Evolutionary conservation across 2,888 invertebrate species (phyloP), one percentile per base, ranked within the genome.

Genomic region (Brachypalpus laphriformis): DNA sequence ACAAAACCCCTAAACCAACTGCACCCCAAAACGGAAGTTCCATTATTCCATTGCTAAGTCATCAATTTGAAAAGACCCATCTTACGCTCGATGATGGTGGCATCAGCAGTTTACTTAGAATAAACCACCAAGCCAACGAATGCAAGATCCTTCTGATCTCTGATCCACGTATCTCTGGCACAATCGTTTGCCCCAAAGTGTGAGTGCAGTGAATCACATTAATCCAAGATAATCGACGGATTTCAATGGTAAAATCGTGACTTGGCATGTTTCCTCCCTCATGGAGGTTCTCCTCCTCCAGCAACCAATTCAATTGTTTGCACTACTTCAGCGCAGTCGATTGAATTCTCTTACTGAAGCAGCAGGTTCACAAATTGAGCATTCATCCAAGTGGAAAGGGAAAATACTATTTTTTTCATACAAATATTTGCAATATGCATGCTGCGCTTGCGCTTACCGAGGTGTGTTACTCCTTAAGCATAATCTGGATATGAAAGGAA

Each of bases 191-290:
- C 71, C 45, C 42, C 3, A 51, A n/a, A 57, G 34, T 40, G 82
- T 45, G 51, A 47, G 37, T 42, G 71, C 65, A 65, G 71, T 57
- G 77, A 59, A 65, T 77, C 70, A 66, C 71, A 71, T 77, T 59
- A 70, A 82, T 76, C 82, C 76, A 22, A 63, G 68, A 56, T 63
- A 75, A 82, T 82, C 82, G 70, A 82, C 54, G 61, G 45, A 70
- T 49, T 82, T 76, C 82, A 59, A 71, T 82, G 65, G 61, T 49
- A 65, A 76, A 82, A 61, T 82, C 82, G 82, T 82, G 82, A 82
- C 82, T 76, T 56, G 49, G 34, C 22, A 45, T 45, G 14, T 11
- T 71, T 31, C 45, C 8, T 22, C 40, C 59, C 18, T 20, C 25
- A 20, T 51, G 22, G 37, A 9, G 28, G 18, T 16, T 9, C 18